A percentile compares a stretch with the other conserved stretches of the same genome.
These are phyloP conservation scores for Nothocercus nigrocapillus DNA, from an alignment of 2,113 vertebrate genomes.

Conservation along the genomic window DNA sequence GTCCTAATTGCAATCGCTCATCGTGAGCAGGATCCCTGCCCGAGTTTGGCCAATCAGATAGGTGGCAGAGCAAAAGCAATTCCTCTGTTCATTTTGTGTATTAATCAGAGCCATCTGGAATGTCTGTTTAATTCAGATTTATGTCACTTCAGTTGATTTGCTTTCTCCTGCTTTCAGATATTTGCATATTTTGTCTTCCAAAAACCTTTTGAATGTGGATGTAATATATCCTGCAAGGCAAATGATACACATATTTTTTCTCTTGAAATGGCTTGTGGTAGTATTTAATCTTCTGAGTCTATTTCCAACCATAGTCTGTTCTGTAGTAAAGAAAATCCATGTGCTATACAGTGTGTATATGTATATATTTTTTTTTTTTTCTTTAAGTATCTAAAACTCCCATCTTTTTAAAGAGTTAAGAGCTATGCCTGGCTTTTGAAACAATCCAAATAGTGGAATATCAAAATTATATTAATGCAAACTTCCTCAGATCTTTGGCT, in stretches of 20 bases:
- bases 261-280: slow-evolving; percentile 17
- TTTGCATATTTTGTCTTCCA: neutral
- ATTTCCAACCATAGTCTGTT: neutral
- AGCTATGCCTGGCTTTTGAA: neutral
- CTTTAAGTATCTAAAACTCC: accelerated
- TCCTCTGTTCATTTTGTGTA: neutral
- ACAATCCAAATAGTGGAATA: neutral
- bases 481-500: neutral
- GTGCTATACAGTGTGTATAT: neutral
- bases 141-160: slow-evolving; percentile 2
- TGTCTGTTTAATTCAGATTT: neutral
- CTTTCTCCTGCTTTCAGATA: neutral
- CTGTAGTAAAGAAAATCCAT: neutral
- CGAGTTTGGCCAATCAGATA: neutral
- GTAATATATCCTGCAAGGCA: neutral
- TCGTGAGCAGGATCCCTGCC: no score
- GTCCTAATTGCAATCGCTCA: neutral
- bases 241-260: neutral
- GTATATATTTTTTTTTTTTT: no score
- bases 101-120: slow-evolving; percentile 23
- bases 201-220: slow-evolving; percentile 6
- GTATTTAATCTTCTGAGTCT: slow-evolving; percentile 7
- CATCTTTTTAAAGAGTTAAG: neutral
- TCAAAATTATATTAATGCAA: neutral
- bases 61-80: neutral